Evolutionary conservation across 2,888 invertebrate genomes (phyloP).

Genomic region (Orthosia cruda): DNA sequence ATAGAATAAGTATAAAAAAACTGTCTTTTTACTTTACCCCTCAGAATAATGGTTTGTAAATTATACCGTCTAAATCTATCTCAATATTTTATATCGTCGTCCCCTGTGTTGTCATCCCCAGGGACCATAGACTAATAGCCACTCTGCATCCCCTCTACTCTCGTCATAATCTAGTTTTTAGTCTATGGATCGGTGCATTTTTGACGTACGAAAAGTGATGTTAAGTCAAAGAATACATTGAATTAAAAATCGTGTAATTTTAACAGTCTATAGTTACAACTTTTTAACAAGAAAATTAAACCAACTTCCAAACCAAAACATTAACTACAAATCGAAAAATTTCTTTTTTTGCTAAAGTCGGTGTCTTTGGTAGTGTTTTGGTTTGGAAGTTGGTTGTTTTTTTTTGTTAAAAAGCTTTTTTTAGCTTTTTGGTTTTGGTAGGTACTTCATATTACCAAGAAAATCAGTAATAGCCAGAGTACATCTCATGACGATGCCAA

Average conservation of each 20-base stretch:
- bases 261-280: too few relatives aligned
- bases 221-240: not conserved
- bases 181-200: constrained; percentile 21
- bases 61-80: constrained; percentile 43
- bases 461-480: too few relatives aligned
- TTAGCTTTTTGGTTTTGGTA: too few relatives aligned
- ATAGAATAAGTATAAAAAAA: not conserved
- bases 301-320: too few relatives aligned
- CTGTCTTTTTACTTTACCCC: not conserved
- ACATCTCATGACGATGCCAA: too few relatives aligned
- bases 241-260: not conserved
- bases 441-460: too few relatives aligned
- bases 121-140: constrained; percentile 62
- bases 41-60: constrained; percentile 10
- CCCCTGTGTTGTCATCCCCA: constrained; percentile 62
- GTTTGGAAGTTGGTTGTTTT: too few relatives aligned
- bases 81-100: constrained; percentile 40
- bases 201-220: constrained; percentile 9
- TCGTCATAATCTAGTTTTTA: constrained; percentile 41
- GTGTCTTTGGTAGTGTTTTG: too few relatives aligned
- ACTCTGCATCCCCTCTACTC: constrained; percentile 47
- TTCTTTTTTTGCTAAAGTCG: too few relatives aligned
- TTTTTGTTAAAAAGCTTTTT: too few relatives aligned
- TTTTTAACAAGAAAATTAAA: too few relatives aligned
- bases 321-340: too few relatives aligned